Percentiles rank a stretch among this genome's conserved stretches.
These are phyloP conservation scores for Alaudala cheleensis DNA, from an alignment of 2,113 vertebrate genomes.

Conservation along the genomic window DNA sequence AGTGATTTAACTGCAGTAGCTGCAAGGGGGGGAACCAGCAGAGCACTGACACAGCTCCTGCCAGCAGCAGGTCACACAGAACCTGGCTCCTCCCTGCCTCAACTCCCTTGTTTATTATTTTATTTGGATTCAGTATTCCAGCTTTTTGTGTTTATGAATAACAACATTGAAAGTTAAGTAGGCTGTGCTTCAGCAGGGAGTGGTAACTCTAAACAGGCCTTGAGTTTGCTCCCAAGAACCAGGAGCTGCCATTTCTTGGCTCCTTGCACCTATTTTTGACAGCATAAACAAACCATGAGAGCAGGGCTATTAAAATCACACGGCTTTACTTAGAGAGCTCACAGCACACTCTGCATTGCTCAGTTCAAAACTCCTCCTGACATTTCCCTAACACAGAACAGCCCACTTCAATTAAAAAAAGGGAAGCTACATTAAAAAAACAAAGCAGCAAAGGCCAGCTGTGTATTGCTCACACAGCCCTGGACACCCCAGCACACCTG, in stretches of 20 bases:
- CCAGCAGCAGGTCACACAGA: neutral
- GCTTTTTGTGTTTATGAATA: neutral
- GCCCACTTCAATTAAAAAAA: neutral
- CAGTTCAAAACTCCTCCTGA: neutral
- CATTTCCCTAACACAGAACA: neutral
- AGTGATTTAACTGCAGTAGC: neutral
- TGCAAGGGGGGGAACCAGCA: neutral
- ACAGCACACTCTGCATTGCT: neutral
- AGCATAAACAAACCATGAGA: neutral
- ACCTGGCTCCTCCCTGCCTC: neutral
- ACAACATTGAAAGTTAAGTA: neutral
- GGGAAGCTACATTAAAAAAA: neutral
- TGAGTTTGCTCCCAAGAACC: neutral
- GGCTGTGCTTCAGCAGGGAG: neutral
- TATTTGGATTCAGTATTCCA: rapidly evolving
- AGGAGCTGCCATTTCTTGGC: neutral
- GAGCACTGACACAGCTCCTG: neutral
- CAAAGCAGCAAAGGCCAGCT: neutral
- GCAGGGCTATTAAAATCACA: conserved; percentile 15
- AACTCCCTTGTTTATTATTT: rapidly evolving
- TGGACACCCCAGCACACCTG: neutral
- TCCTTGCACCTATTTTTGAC: neutral
- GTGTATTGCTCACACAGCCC: neutral
- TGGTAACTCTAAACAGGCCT: neutral
- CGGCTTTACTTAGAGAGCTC: neutral